Percentiles rank a stretch among this genome's conserved stretches.
phyloP scores from a whole-genome alignment of 2,113 vertebrate genomes.

The Dryoscopus gambensis region DNA sequence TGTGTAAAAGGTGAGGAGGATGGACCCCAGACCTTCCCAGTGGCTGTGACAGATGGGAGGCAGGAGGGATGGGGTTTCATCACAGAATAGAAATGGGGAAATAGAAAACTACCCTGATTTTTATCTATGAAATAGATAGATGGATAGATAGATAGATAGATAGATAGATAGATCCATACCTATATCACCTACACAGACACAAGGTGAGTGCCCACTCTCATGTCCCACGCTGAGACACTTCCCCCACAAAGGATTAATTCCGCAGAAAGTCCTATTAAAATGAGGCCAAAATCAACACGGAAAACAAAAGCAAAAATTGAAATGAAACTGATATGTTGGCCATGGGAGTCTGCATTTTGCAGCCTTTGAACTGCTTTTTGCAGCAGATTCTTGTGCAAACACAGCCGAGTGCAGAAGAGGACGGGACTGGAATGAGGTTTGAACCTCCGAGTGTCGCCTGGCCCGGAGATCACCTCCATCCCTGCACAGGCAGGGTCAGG shows the following conservation, averaged over 20 bases:
- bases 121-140: background rate
- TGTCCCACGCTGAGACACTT: background rate
- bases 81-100: background rate
- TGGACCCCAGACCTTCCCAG: background rate
- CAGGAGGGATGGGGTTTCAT: background rate
- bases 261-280: fast-evolving
- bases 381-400: background rate
- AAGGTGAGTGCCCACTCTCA: fast-evolving
- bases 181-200: fast-evolving
- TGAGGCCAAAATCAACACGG: background rate
- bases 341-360: background rate
- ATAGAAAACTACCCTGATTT: background rate
- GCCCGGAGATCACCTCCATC: background rate
- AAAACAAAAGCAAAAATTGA: background rate
- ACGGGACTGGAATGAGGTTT: background rate
- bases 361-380: background rate
- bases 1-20: background rate
- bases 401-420: background rate
- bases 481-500: background rate
- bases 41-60: background rate
- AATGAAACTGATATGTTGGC: background rate
- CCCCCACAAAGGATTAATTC: background rate
- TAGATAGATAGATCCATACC: background rate
- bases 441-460: fast-evolving
- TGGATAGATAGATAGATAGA: background rate